Evolutionary conservation across 2,113 vertebrate genomes (phyloP).

Genomic region (Malurus cyaneus): DNA sequence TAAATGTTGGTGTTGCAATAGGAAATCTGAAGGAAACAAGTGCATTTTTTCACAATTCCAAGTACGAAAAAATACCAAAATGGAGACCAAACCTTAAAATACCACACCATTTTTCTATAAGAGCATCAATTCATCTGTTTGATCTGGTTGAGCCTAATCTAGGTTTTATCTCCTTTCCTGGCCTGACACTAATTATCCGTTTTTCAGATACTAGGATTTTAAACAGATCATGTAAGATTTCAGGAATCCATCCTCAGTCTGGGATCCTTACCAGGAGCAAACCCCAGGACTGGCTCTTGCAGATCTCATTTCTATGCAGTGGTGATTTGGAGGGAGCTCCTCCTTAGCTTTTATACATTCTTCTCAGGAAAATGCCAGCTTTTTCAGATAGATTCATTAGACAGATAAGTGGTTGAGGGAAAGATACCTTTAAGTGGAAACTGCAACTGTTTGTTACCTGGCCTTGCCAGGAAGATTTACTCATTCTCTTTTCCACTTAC

Average conservation of each 20-base stretch:
- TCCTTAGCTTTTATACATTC: not conserved
- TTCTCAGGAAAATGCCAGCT: not conserved
- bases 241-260: not conserved
- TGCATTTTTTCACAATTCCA: not conserved
- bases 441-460: not conserved
- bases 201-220: not conserved
- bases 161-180: not conserved
- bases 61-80: not conserved
- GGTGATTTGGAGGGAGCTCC: not conserved
- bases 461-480: not conserved
- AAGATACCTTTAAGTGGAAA: not conserved
- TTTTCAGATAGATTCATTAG: not conserved
- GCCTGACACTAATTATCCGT: not conserved
- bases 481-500: not conserved
- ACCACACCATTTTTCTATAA: not conserved
- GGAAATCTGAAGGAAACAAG: not conserved
- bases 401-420: not conserved
- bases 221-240: not conserved
- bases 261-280: not conserved
- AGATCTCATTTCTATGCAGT: not conserved
- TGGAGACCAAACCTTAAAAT: not conserved
- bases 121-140: not conserved
- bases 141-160: not conserved
- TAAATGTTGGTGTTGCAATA: not conserved
- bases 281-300: not conserved